Base-by-base conservation (phyloP, 2,888 invertebrate species). In the Caenorhabditis virilis region DNA sequence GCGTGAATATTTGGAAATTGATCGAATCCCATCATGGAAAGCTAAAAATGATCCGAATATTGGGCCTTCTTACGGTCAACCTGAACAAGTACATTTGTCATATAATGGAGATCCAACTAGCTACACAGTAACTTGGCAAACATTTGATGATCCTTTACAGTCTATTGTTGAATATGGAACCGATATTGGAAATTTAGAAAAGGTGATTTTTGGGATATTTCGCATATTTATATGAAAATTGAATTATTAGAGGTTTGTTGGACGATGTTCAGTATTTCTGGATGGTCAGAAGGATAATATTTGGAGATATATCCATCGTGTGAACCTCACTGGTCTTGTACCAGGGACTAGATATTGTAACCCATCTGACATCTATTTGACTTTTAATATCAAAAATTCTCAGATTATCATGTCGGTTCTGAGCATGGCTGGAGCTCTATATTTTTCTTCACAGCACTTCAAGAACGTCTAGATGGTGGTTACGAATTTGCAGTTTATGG, bases 71-170 rank as follows among this genome's bases (percentile, higher is more conserved):
- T 74, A 64, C 36, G 74, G 74, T 1, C 81, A 81, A 36, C 81
- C 81, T 2, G 81, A 81, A 47, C 81, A 81, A 55, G 56, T 81
- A 3, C 80, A 81, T 56, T 50, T 81, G 23, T 63, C 77, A 18
- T 81, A 79, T 60, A 78, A 72, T 43, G 78, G 79, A 42, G 64
- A 71, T 45, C 69, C 74, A 0, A 53, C 64, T 15, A 48, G 41
- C 4, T 69, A 73, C 57, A 62, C 63, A 23, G 71, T 81, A 0
- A 81, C 80, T 0, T 81, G 81, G 81, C 20, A 78, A 51, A 78
- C 81, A 1, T 81, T 74, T 52, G 80, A 81, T 50, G 80, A 81
- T 48, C 77, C 79, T 1, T 41, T 64, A 1, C 63, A 68, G 13
- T 76, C 78, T 0, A 36, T 67, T 7, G 81, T 81, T 16, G 76